Percentiles rank a stretch among this genome's conserved stretches.
phyloP scores from a whole-genome alignment of 2,113 vertebrate genomes.

The Xerus inauris region DNA sequence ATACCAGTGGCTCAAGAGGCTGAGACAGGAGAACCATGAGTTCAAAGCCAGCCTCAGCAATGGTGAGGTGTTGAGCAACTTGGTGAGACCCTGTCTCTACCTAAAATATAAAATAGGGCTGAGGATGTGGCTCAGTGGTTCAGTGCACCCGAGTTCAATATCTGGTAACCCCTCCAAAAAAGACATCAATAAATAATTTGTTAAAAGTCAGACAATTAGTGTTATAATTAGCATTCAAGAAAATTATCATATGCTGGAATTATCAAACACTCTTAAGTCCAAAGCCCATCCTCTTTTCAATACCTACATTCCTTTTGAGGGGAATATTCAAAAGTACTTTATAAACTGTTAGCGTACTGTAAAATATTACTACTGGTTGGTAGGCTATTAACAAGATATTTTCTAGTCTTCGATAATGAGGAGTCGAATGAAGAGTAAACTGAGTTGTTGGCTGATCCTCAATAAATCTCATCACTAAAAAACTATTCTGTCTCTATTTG shows the following conservation, averaged over 20 bases:
- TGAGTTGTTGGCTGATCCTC: not conserved
- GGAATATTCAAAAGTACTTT: not conserved
- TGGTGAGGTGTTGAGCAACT: no score
- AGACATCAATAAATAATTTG: not conserved
- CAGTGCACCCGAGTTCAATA: no score
- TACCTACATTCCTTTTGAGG: not conserved
- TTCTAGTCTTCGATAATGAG: not conserved
- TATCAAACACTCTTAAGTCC: not conserved
- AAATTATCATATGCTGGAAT: not conserved
- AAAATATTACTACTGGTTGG: not conserved
- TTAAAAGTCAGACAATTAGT: not conserved
- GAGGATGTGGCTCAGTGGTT: no score
- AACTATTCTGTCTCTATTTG: not conserved
- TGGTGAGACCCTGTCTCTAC: no score
- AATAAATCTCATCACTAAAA: not conserved
- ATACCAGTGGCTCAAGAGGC: no score
- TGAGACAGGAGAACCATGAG: no score
- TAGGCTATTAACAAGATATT: not conserved
- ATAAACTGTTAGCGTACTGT: not conserved
- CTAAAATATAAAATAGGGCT: no score
- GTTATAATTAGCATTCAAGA: not conserved
- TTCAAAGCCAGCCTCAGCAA: no score
- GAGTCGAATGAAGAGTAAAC: not conserved
- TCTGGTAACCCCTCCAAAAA: no score
- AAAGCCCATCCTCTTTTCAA: not conserved